These are phyloP conservation scores for Ellobium chinense DNA, from an alignment of 2,888 invertebrate genomes.

Conservation along the genomic window DNA sequence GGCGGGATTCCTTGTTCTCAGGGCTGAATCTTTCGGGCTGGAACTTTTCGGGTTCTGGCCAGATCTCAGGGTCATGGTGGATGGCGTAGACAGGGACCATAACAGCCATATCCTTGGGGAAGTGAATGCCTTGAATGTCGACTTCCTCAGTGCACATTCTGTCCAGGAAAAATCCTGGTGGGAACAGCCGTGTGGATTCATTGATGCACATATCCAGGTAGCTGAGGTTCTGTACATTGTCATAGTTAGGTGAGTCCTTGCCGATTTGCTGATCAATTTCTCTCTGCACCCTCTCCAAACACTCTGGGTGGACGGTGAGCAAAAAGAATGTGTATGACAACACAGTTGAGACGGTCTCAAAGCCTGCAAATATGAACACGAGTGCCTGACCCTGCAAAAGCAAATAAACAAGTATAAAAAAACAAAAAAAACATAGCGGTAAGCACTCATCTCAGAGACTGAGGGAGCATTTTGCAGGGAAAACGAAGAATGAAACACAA, in stretches of 20 bases:
- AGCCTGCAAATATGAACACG: constrained; percentile 15
- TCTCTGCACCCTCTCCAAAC: constrained; percentile 45
- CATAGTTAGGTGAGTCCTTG: constrained; percentile 42
- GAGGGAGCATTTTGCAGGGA: too few relatives aligned
- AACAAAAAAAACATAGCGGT: too few relatives aligned
- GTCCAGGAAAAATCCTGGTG: constrained; percentile 45
- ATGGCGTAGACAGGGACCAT: constrained; percentile 46
- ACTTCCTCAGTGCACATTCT: constrained; percentile 41
- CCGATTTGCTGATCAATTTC: constrained; percentile 48
- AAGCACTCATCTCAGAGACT: too few relatives aligned
- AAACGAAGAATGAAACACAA: too few relatives aligned
- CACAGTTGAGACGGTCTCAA: constrained; percentile 49
- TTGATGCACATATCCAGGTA: constrained; percentile 58
- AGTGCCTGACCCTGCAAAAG: too few relatives aligned
- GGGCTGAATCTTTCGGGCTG: constrained; percentile 48
- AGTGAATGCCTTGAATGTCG: constrained; percentile 46
- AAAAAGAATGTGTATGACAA: constrained; percentile 46
- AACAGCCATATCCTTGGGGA: constrained; percentile 49
- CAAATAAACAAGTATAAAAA: too few relatives aligned
- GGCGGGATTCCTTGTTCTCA: background rate
- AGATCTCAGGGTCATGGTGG: constrained; percentile 48
- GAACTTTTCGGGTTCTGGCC: constrained; percentile 49
- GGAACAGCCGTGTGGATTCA: constrained; percentile 54
- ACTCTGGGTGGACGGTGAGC: constrained; percentile 47
- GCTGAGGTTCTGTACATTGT: constrained; percentile 48